Evolutionary conservation across 2,888 invertebrate species (phyloP), one percentile per base, ranked within the genome.

Genomic region (Ectobius pallidus): DNA sequence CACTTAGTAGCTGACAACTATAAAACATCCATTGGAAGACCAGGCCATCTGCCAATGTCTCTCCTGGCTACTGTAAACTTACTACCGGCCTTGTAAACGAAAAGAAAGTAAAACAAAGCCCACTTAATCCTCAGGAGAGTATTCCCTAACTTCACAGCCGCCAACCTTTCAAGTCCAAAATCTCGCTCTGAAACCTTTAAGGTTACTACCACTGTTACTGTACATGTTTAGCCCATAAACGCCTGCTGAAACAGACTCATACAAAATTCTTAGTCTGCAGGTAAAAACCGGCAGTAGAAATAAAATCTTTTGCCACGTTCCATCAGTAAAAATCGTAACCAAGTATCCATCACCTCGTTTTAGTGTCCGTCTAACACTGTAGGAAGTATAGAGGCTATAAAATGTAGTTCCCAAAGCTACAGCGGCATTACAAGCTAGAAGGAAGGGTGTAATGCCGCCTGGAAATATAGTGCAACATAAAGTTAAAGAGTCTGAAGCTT

Each of bases 301-400:
- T 30, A 58, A 58, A 55, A 55, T 7, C 58, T 32, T n/a, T n/a
- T 30, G 2, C 27, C 58, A 58, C 58, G 58, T 58, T 30, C 58
- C 30, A 30, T 58, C 58, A 30, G 58, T 58, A 58, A 58, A 58
- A 58, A 58, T 58, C 58, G 25, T 52, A 52, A 52, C 52, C 52
- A 52, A 52, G 52, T 52, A 52, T 52, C 25, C 25, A 30, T 58
- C 58, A 30, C 14, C 58, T 34, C 11, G 34, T 6, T 34, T 34
- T 34, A 34, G 11, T 34, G 11, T 6, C 7, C 34, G 34, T 34
- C 34, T 30, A 6, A 30, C 30, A n/a, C 18, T 52, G 14, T 3
- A 22, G 25, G 14, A 9, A 25, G 52, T 22, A 52, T 22, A 52
- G 11, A 6, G 30, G 30, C 58, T n/a, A n/a, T 58, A 58, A 58